Conservation (phyloP, 1,140 invertebrate genomes). For the Zophobas morio region DNA sequence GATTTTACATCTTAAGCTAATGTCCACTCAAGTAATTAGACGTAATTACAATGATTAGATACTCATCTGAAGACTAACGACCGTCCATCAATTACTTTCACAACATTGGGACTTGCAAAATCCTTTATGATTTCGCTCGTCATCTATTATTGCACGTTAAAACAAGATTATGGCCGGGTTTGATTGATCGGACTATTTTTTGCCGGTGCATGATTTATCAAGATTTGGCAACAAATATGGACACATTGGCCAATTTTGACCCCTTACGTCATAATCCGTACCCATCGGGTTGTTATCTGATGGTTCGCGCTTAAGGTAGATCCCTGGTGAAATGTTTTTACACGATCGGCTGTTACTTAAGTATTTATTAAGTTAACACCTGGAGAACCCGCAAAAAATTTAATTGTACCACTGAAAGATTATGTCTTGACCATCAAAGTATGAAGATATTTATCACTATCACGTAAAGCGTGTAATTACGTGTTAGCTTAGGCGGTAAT, state of each 20-base stretch:
- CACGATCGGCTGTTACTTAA: no score
- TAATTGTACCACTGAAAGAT: neutral
- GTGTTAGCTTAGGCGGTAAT: neutral
- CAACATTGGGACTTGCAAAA: slow-evolving; percentile 30
- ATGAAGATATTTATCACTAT: neutral
- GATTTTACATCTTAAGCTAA: slow-evolving; percentile 33
- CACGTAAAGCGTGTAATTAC: neutral
- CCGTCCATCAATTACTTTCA: slow-evolving; percentile 23
- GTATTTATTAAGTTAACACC: no score
- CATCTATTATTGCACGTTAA: slow-evolving; percentile 28
- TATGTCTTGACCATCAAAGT: neutral
- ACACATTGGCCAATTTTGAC: slow-evolving; percentile 1
- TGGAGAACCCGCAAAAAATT: neutral
- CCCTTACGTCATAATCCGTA: neutral
- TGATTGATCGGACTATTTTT: slow-evolving; percentile 21
- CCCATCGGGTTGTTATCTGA: neutral
- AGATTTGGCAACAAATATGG: neutral
- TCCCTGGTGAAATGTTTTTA: neutral
- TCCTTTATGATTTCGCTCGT: slow-evolving; percentile 1
- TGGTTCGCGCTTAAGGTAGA: neutral
- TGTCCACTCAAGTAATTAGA: slow-evolving; percentile 30
- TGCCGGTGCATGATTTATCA: neutral
- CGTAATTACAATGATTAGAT: slow-evolving; percentile 22
- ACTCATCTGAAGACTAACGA: slow-evolving; percentile 15
- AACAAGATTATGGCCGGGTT: slow-evolving; percentile 15